A percentile compares a stretch with the other conserved stretches of the same genome.
Conservation (phyloP, 2,797 vertebrate genomes). For the Bradypodion ventrale region DNA sequence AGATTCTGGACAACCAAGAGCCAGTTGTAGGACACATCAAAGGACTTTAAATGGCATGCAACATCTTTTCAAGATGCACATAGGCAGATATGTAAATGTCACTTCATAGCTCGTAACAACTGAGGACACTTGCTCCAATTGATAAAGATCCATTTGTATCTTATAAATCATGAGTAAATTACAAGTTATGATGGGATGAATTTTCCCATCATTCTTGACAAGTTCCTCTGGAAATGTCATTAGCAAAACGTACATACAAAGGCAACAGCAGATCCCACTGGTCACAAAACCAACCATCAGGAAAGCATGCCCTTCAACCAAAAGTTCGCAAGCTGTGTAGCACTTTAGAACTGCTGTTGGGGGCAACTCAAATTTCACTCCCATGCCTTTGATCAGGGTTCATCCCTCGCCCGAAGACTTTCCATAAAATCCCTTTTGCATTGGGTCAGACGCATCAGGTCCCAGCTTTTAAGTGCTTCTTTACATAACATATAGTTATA, state of each 20-base stretch:
- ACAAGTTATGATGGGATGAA: not conserved
- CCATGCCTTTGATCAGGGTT: not conserved
- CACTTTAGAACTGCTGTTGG: not conserved
- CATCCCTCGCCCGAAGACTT: not conserved
- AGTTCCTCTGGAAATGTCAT: constrained; percentile 41
- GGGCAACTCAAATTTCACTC: not conserved
- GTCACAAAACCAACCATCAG: not conserved
- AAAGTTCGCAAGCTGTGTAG: constrained; percentile 11
- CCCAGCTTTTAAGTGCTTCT: not conserved
- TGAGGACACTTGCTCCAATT: not conserved
- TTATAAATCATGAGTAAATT: not conserved
- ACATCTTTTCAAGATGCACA: not conserved
- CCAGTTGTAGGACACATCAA: not conserved
- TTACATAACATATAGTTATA: too few relatives aligned
- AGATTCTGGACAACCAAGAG: not conserved
- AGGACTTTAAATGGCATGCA: not conserved
- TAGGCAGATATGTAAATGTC: not conserved
- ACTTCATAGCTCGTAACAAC: not conserved
- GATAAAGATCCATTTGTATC: not conserved
- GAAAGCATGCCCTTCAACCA: not conserved
- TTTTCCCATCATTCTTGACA: not conserved
- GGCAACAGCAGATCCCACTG: not conserved
- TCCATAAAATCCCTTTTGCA: not conserved
- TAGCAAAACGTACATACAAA: not conserved
- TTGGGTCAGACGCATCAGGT: not conserved